Percentiles rank a stretch among this genome's conserved stretches.
These are phyloP conservation scores for Idaea biselata DNA, from an alignment of 2,888 invertebrate genomes.

Conservation along the genomic window DNA sequence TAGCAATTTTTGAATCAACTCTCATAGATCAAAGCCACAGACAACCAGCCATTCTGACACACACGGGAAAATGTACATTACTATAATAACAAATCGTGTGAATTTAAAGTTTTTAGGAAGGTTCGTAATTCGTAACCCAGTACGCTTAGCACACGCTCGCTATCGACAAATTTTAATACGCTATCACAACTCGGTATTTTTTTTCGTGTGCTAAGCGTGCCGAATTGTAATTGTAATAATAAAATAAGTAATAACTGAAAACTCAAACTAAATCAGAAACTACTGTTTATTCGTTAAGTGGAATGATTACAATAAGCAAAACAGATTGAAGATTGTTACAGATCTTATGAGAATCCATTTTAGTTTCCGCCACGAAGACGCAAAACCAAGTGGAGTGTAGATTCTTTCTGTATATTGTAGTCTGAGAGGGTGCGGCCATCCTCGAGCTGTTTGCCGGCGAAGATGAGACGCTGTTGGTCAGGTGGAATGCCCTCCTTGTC, in stretches of 20 bases:
- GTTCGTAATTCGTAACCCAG: no score
- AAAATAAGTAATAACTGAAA: conserved; percentile 16
- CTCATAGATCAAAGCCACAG: no score
- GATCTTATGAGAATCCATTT: conserved; percentile 16
- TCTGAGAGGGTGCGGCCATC: conserved; percentile 60
- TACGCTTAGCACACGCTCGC: no score
- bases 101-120: no score
- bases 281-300: conserved; percentile 42
- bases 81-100: no score
- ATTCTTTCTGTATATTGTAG: conserved; percentile 61
- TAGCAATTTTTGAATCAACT: no score
- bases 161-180: no score
- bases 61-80: no score
- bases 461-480: conserved; percentile 58
- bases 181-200: no score
- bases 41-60: no score
- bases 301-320: conserved; percentile 46
- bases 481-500: conserved; percentile 63
- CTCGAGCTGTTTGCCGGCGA: conserved; percentile 58
- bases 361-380: conserved; percentile 48
- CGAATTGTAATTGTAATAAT: background rate
- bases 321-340: conserved; percentile 22
- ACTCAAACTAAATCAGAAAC: conserved; percentile 31
- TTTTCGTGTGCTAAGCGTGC: no score
- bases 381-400: conserved; percentile 52